Evolutionary conservation across 2,888 invertebrate species (phyloP).

Genomic region (Rhyacophila evoluta): DNA sequence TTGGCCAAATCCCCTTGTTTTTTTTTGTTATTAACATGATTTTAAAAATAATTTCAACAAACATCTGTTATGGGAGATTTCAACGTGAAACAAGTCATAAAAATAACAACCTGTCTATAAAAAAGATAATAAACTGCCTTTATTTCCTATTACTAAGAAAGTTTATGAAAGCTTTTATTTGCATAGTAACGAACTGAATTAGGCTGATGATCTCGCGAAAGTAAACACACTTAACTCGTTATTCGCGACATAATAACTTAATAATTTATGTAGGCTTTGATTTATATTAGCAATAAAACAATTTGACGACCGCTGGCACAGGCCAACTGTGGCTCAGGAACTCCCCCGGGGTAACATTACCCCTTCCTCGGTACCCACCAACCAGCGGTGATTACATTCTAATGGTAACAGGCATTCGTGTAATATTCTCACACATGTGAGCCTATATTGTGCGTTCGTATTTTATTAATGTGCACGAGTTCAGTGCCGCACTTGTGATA

Average conservation of each 20-base stretch:
- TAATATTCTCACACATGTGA: neutral
- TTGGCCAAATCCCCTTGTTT: no score
- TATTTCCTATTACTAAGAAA: no score
- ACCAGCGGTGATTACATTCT: neutral
- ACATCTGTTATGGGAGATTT: no score
- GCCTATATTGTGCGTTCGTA: neutral
- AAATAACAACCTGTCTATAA: no score
- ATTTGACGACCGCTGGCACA: constrained; percentile 12
- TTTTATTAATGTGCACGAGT: neutral
- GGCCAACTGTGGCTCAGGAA: neutral
- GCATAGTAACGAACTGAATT: no score
- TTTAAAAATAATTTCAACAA: no score
- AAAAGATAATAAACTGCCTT: no score
- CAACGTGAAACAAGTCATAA: no score
- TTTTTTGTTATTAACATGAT: no score
- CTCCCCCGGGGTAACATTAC: neutral
- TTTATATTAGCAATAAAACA: neutral
- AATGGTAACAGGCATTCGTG: neutral
- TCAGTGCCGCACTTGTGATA: neutral
- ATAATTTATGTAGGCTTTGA: neutral
- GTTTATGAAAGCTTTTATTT: no score
- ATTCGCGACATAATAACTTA: neutral
- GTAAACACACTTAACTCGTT: no score
- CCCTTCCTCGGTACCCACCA: neutral
- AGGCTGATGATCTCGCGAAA: no score